Conservation (phyloP, 2,113 vertebrate species). For the Micromys minutus region DNA sequence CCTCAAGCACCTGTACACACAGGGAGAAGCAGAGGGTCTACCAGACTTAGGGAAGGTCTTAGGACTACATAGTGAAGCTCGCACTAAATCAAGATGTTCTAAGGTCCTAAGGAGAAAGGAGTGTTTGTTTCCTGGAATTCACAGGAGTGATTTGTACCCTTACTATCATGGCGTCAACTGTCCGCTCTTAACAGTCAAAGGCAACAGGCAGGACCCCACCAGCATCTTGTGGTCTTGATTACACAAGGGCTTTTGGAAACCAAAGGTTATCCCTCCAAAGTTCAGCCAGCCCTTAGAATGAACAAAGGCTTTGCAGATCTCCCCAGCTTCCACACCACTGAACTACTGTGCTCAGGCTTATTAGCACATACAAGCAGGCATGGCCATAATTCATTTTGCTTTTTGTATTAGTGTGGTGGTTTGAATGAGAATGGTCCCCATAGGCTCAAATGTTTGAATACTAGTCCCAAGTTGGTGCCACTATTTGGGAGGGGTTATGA, state of each 20-base stretch:
- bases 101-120: not conserved
- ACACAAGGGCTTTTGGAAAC: slow-evolving; percentile 1
- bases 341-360: not conserved
- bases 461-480: not conserved
- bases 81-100: not conserved
- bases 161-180: not conserved
- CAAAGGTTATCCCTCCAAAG: not conserved
- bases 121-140: not conserved
- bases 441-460: not conserved
- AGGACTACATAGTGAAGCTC: not conserved
- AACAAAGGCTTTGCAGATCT: not conserved
- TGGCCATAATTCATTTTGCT: not conserved
- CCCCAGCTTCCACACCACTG: not conserved
- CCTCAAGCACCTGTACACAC: not conserved
- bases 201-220: not conserved
- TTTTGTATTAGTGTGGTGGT: not conserved
- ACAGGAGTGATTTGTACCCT: not conserved
- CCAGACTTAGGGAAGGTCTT: not conserved
- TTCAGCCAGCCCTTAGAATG: not conserved
- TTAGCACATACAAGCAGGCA: not conserved
- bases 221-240: not conserved
- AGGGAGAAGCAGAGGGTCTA: not conserved
- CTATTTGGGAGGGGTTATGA: not conserved
- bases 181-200: not conserved
- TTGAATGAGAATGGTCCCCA: not conserved